Base-by-base conservation (phyloP, 1,140 invertebrate species). In the Eufriesea mexicana region DNA sequence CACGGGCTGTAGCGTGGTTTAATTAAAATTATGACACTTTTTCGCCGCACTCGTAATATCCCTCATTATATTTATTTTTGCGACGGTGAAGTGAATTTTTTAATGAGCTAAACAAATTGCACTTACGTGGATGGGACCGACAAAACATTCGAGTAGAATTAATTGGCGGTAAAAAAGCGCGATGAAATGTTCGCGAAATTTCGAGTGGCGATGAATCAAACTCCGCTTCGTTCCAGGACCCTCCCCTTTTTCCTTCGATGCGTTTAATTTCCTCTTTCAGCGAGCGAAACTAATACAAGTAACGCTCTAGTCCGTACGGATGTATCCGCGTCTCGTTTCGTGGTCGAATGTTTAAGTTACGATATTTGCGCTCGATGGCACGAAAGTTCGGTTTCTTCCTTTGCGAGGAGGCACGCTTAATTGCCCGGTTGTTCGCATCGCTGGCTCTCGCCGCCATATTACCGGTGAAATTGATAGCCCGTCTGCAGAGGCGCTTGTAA, bases 381-480 rank as follows among this genome's bases (percentile, higher is more conserved):
- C n/a, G 35, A 55, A 66, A 75, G 35, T 54, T 45, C 23, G 76
- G 51, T 86, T 86, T 68, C 68, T 78, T 35, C 28, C 57, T n/a
- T 76, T 61, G 23, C 18, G 42, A 55, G 47, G 68, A 62, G 49
- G n/a, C 70, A 55, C 49, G 61, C 28, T 86, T 89, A 87, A 89
- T 89, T 89, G 80, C 73, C 61, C 66, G 62, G 67, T 84, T 86
- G 77, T 86, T 61, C 88, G 84, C 68, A 62, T 70, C 89, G 80
- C 28, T 88, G 84, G 57, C 51, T 87, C 76, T n/a, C 78, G 62
- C 54, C 82, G 85, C 79, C 55, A 77, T 71, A 68, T 88, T 88
- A 84, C 61, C 62, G 67, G 71, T 42, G 62, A 87, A 90, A 89
- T 86, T 88, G 85, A 88, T 85, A 75, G 62, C 59, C 79, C 59